Percentiles rank a stretch among this genome's conserved stretches.
Conservation (phyloP, 2,113 vertebrate species). For the Notiomystis cincta region DNA sequence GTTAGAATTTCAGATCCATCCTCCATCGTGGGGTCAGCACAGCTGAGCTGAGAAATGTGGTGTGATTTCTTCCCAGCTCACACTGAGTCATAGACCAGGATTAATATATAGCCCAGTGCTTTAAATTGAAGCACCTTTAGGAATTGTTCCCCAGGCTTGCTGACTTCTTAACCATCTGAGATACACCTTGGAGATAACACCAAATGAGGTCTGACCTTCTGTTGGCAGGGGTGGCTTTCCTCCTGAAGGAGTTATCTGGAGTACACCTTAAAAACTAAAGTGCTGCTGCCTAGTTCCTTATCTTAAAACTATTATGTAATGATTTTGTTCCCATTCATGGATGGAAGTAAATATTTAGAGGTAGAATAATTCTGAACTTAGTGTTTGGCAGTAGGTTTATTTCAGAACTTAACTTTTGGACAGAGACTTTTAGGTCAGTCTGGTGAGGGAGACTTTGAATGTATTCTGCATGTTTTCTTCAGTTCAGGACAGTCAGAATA, state of each 20-base stretch:
- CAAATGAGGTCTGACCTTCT: neutral
- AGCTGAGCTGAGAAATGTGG: neutral
- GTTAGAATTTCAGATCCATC: neutral
- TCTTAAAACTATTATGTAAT: neutral
- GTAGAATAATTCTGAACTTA: neutral
- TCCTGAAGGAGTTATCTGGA: neutral
- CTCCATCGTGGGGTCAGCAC: fast-evolving
- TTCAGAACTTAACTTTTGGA: slow-evolving; percentile 43
- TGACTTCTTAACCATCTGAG: neutral
- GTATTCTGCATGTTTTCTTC: neutral
- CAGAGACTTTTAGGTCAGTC: neutral
- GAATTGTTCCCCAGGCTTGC: neutral
- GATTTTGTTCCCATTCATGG: neutral
- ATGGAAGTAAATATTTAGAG: neutral
- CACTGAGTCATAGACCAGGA: neutral
- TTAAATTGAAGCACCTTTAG: neutral
- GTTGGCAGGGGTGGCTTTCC: neutral
- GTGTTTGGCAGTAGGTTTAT: neutral
- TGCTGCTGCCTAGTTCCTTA: neutral
- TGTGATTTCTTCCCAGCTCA: neutral
- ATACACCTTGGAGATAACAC: neutral
- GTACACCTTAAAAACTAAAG: neutral
- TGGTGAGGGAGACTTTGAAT: neutral
- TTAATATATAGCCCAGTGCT: neutral
- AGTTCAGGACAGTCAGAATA: neutral